phyloP scores from a whole-genome alignment of 2,113 vertebrate genomes.

The Aspiorhynchus laticeps region DNA sequence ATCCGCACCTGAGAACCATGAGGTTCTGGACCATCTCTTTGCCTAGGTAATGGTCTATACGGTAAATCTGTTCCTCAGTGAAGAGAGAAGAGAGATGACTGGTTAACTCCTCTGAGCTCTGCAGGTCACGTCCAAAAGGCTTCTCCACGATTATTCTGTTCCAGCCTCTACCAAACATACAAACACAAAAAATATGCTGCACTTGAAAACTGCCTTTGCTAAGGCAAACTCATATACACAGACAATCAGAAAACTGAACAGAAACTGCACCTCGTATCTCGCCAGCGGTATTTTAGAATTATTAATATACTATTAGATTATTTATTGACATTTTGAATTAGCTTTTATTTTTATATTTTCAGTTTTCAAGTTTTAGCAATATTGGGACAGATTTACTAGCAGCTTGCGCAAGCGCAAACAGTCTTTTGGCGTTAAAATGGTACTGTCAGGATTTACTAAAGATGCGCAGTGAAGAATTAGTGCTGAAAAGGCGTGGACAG shows the following conservation, averaged over 20 bases:
- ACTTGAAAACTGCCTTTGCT: neutral
- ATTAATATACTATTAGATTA: too few relatives aligned
- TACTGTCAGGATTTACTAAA: too few relatives aligned
- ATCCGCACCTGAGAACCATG: conserved; percentile 86
- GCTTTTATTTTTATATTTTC: too few relatives aligned
- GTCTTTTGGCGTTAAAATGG: too few relatives aligned
- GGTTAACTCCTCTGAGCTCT: conserved; percentile 86
- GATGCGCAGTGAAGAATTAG: too few relatives aligned
- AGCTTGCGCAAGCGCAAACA: too few relatives aligned
- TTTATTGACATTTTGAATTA: too few relatives aligned
- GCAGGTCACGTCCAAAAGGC: conserved; percentile 89
- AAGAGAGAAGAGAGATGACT: conserved; percentile 86
- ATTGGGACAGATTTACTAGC: too few relatives aligned
- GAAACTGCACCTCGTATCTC: neutral
- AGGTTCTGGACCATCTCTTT: conserved; percentile 97
- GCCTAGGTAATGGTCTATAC: conserved; percentile 94
- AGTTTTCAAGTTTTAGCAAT: too few relatives aligned
- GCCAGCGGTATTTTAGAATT: neutral
- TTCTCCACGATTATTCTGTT: conserved; percentile 91
- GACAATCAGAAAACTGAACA: neutral
- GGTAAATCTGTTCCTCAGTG: conserved; percentile 89
- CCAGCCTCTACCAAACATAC: conserved; percentile 79
- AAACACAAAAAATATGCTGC: neutral
- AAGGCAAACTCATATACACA: neutral
- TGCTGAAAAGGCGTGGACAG: too few relatives aligned